Evolutionary conservation across 2,888 invertebrate species (phyloP), one percentile per base, ranked within the genome.

Genomic region (Blera fallax): DNA sequence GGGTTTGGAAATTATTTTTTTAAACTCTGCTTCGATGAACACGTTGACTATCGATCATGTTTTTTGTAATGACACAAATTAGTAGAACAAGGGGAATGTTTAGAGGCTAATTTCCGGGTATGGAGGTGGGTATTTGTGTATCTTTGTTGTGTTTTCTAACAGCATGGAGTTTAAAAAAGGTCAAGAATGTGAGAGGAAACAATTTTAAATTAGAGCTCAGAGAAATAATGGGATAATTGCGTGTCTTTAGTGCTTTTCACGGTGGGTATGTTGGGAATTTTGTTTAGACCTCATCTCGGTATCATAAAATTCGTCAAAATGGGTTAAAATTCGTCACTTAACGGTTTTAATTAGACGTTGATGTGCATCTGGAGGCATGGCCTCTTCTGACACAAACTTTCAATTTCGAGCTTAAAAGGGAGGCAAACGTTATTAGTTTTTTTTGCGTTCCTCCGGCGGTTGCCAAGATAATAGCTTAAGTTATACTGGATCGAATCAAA

Each of bases 91-190:
- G 43, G 52, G 48, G 21, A 45, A n/a, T 40, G 45, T 48, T 29
- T 64, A 16, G 7, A 69, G 60, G 32, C 73, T 52, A 80, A 80
- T 67, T 74, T 80, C 43, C 67, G 40, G 18, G 54, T 32, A 43
- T 4, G 54, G 3, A 45, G 52, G 62, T 56, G 24, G 24, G 24
- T 24, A 24, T 4, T 2, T 3, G 4, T 24, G 24, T 16, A 45
- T 27, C 11, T 62, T 52, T 82, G 76, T 77, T 82, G 45, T 77
- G 14, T 72, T 76, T 72, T 21, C n/a, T 43, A 60, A 79, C n/a
- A 52, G 58, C 14, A 50, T n/a, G n/a, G 58, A 16, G 56, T 58
- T 80, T 73, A 45, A 8, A 10, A 21, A n/a, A 70, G 10, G 64
- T 50, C 1, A 27, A 24, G 8, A 37, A 18, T 18, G 34, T 62